Base-by-base conservation (phyloP, 2,888 invertebrate species). In the Euzophera pinguis region DNA sequence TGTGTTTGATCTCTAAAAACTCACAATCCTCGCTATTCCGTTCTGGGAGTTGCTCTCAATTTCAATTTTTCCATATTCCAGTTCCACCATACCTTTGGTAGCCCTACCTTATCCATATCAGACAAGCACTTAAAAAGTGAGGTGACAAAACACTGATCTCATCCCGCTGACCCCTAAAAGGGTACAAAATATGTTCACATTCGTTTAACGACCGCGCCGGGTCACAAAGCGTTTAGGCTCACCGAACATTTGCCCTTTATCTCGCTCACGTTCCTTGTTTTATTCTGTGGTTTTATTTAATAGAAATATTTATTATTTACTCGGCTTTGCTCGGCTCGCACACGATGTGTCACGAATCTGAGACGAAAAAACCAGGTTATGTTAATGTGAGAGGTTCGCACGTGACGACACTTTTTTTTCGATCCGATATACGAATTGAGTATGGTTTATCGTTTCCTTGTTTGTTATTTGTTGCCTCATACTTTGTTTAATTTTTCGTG, bases 241-340 rank as follows among this genome's bases (percentile, higher is more conserved):
- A 92, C 89, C 86, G 71, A 87, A 87, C 60, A 78, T 69, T 86
- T 87, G 62, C 84, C 80, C 67, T 84, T 89, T 88, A 88, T 88
- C 86, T 87, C 70, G 62, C 85, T 84, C 90, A 88, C 88, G 90
- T 88, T 83, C 84, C 82, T 83, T 88, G 85, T 87, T 89, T 87
- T 47, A 29, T 39, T 16, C 16, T 10, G 39, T 10, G 39, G 14
- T 39, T 39, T 39, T 88, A 89, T 88, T 89, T 89, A 90, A 89
- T 90, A 88, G 88, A 87, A 85, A 85, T 84, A 89, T 89, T 89
- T 89, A 88, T 89, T 89, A 88, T 88, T 89, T 87, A 87, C 88
- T 45, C 16, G 43, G 29, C 13, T 43, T 43, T 45, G 32, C 81
- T 71, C 78, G 73, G 86, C 87, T 78, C 89, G 78, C 89, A 88